These are phyloP conservation scores for Eilema caniola DNA, from an alignment of 2,888 invertebrate genomes.

Conservation along the genomic window DNA sequence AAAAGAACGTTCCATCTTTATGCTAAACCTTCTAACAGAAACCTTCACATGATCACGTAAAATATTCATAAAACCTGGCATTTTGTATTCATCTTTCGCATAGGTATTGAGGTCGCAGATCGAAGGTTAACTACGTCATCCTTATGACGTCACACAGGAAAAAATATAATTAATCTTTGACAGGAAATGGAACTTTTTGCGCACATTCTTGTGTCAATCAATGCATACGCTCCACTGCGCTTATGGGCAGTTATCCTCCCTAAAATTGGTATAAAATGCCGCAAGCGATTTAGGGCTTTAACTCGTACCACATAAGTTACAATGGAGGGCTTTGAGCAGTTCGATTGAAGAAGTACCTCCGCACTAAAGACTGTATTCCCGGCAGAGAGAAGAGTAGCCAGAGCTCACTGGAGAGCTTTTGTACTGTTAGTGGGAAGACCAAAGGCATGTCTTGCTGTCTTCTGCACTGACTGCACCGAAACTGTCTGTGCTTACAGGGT, in stretches of 20 bases:
- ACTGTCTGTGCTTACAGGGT: too few species aligned
- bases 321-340: too few species aligned
- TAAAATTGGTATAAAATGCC: conserved; percentile 32
- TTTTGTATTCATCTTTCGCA: not conserved
- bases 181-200: conserved; percentile 19
- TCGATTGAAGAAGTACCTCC: too few species aligned
- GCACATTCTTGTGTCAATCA: conserved; percentile 42
- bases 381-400: too few species aligned
- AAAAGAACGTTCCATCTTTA: not conserved
- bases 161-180: conserved; percentile 10
- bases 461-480: too few species aligned
- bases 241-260: conserved; percentile 23
- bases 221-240: conserved; percentile 36
- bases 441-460: too few species aligned
- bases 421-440: too few species aligned
- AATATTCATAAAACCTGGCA: not conserved
- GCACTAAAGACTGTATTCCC: too few species aligned
- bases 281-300: conserved; percentile 37
- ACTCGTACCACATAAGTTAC: conserved; percentile 14
- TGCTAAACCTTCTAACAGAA: not conserved
- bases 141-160: conserved; percentile 1
- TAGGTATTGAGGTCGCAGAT: not conserved
- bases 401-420: too few species aligned
- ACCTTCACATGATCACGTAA: not conserved
- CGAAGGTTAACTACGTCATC: not conserved